Percentiles rank a stretch among this genome's conserved stretches.
phyloP scores from a whole-genome alignment of 2,113 vertebrate species.

The Hydropotes inermis region DNA sequence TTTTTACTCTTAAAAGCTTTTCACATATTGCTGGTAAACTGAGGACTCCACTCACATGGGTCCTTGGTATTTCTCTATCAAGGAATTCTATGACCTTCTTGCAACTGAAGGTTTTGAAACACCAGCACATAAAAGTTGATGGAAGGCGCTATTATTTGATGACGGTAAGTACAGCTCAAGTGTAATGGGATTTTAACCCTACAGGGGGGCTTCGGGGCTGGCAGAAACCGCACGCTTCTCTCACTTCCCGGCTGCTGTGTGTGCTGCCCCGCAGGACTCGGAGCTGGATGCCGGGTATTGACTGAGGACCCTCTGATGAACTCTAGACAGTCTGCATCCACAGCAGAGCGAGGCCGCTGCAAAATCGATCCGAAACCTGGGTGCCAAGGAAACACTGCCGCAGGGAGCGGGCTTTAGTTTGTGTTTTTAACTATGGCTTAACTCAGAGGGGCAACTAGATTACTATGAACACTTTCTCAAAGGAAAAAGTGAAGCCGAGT shows the following conservation, averaged over 20 bases:
- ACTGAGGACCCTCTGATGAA: not conserved
- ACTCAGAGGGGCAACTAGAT: not conserved
- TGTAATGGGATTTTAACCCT: not conserved
- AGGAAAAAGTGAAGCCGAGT: not conserved
- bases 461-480: not conserved
- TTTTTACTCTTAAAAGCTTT: not conserved
- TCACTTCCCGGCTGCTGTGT: fast-evolving
- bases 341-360: not conserved
- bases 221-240: too few relatives aligned
- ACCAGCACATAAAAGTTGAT: not conserved
- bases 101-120: not conserved
- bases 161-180: not conserved
- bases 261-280: fast-evolving
- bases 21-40: not conserved
- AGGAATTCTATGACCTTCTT: conserved; percentile 27
- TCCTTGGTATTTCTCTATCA: not conserved
- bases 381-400: not conserved
- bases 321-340: not conserved
- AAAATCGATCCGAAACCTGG: not conserved
- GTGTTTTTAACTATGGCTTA: not conserved
- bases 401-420: not conserved
- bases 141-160: not conserved
- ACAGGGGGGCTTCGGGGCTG: not conserved
- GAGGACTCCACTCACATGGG: not conserved
- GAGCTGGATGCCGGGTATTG: not conserved